Evolutionary conservation across 2,797 vertebrate species (phyloP).

Genomic region (Naso thynnoides): DNA sequence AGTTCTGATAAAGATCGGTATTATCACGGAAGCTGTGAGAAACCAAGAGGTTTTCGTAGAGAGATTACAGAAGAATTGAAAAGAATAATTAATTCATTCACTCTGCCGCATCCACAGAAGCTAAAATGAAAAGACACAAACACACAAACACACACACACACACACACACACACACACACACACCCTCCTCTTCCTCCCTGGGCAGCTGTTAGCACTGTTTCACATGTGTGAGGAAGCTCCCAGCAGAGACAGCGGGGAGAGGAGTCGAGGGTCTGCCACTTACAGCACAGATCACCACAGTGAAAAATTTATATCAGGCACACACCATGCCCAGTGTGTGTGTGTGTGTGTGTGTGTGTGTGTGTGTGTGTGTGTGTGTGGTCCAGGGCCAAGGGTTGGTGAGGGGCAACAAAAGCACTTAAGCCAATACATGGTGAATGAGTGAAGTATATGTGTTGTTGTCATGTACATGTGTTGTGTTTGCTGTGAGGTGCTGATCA

Average conservation of each 20-base stretch:
- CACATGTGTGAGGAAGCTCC: constrained; percentile 70
- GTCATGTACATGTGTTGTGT: constrained; percentile 6
- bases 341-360: constrained; percentile 27
- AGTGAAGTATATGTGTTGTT: constrained; percentile 46
- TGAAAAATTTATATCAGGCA: constrained; percentile 76
- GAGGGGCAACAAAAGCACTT: constrained; percentile 37
- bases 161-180: constrained; percentile 26
- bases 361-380: constrained; percentile 15
- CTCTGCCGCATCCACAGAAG: constrained; percentile 7
- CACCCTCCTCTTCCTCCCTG: constrained; percentile 49
- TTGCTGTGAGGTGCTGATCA: constrained; percentile 1
- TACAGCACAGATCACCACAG: constrained; percentile 64
- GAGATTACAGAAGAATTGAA: constrained; percentile 18
- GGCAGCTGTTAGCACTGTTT: constrained; percentile 78
- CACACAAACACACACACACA: constrained; percentile 14
- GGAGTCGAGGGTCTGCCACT: constrained; percentile 63
- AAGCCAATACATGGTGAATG: constrained; percentile 52
- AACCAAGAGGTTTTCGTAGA: constrained; percentile 11
- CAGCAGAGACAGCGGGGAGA: constrained; percentile 56
- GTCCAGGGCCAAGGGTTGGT: neutral
- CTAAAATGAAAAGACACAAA: constrained; percentile 31
- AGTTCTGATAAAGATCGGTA: neutral
- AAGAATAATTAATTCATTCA: constrained; percentile 49
- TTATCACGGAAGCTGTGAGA: neutral
- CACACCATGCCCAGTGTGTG: constrained; percentile 22